Evolutionary conservation across 2,888 invertebrate genomes (phyloP), one percentile per base, ranked within the genome.

Genomic region (Galerucella calmariensis): DNA sequence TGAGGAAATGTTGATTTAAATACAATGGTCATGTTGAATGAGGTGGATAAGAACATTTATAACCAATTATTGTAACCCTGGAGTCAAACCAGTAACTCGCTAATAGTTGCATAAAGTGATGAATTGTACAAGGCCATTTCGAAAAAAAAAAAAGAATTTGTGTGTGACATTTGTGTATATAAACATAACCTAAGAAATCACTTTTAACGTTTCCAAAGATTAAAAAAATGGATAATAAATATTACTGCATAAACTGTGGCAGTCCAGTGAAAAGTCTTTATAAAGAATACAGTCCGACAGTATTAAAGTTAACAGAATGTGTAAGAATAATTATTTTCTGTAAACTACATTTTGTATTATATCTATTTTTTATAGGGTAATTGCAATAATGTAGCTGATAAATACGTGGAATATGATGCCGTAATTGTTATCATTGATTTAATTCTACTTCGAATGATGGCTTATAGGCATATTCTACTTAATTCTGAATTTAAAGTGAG

Each of bases 391-490:
- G 86, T 93, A 14, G 95, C 95, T 0, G 97, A 97, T 86, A 96
- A 96, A 85, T 97, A 97, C 84, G 92, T 97, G 75, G 97, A 97
- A 87, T 96, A 94, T 86, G 97, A 97, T 84, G 91, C 93, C n/a
- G 93, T 95, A 0, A 94, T 97, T 79, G 92, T 96, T 0, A 90
- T 95, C 83, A 93, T 97, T 75, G 97, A 97, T 87, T 88, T 96
- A 41, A 90, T 97, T 44, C 88, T 97, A 12, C 90, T 97, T 80
- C 94, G 94, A 61, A 92, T 91, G 75, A 91, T 92, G 82, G 97
- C 96, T 0, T 96, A 95, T 85, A 89, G 96, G 48, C 97, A 97
- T 88, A 90, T 97, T 48, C 88, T 97, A 12, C 94, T 92, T 80
- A 97, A 97, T 85, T 92, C 93, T 9, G 89, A 92, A 66, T 94